Evolutionary conservation across 2,888 invertebrate genomes (phyloP).

Genomic region (Beris chalybata): DNA sequence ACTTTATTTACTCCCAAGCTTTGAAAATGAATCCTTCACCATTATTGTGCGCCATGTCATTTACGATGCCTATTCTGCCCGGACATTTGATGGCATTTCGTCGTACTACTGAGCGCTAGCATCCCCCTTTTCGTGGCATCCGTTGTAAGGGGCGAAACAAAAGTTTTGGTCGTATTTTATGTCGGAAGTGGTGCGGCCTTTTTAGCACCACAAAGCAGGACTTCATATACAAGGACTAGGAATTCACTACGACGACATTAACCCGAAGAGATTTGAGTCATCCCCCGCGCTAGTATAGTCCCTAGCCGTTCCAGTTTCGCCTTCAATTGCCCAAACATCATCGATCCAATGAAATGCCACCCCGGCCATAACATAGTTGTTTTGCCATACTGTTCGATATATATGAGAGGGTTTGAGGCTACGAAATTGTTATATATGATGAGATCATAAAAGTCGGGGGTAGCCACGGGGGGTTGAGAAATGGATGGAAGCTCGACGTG

Average conservation of each 20-base stretch:
- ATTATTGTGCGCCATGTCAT: slow-evolving; percentile 11
- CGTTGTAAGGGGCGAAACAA: no score
- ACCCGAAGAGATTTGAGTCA: slow-evolving; percentile 2
- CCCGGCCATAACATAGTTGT: slow-evolving; percentile 9
- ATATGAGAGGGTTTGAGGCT: not conserved
- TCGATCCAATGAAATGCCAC: not conserved
- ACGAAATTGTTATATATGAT: slow-evolving; percentile 8
- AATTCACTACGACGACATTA: not conserved
- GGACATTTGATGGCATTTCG: no score
- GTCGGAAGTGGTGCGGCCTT: no score
- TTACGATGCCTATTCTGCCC: slow-evolving; percentile 1
- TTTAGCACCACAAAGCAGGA: no score
- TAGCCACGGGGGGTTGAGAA: no score
- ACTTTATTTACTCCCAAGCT: slow-evolving; percentile 18
- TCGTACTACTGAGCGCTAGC: not conserved
- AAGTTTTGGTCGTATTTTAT: no score
- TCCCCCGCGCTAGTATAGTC: no score
- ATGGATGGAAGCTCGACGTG: no score
- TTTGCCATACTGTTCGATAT: not conserved
- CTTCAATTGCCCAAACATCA: slow-evolving; percentile 1
- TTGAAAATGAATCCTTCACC: slow-evolving; percentile 14
- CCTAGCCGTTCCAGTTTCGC: no score
- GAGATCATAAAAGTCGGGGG: slow-evolving; percentile 10
- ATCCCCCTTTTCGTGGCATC: not conserved
- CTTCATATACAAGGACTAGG: no score